phyloP scores from a whole-genome alignment of 2,113 vertebrate genomes.

The Acanthochromis polyacanthus region DNA sequence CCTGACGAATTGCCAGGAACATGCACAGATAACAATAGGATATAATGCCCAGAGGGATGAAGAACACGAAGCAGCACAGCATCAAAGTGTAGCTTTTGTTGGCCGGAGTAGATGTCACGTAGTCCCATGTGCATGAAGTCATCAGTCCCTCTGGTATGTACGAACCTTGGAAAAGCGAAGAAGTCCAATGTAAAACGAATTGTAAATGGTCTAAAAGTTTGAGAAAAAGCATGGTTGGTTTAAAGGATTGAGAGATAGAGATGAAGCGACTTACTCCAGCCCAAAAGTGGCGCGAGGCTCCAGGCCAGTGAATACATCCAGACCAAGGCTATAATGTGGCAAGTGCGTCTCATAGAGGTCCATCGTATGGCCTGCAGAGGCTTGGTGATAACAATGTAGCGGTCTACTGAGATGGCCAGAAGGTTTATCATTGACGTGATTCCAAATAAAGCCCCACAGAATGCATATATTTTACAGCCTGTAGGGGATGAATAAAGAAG shows the following conservation, averaged over 20 bases:
- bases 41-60: constrained; percentile 91
- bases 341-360: constrained; percentile 88
- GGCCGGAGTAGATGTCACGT: constrained; percentile 89
- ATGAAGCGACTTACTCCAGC: constrained; percentile 91
- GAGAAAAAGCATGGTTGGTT: background rate
- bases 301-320: constrained; percentile 94
- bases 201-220: background rate
- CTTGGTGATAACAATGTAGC: constrained; percentile 94
- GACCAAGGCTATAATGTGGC: constrained; percentile 86
- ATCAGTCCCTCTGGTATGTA: constrained; percentile 94
- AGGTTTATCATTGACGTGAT: constrained; percentile 96
- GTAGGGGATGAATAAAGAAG: constrained; percentile 29
- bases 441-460: constrained; percentile 95
- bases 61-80: constrained; percentile 95
- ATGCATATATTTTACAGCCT: constrained; percentile 96
- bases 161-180: constrained; percentile 82
- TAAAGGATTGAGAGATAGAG: background rate
- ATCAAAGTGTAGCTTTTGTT: constrained; percentile 94
- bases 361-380: constrained; percentile 89
- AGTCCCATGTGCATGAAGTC: constrained; percentile 97
- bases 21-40: constrained; percentile 94
- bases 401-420: constrained; percentile 92
- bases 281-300: constrained; percentile 95
- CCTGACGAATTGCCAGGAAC: constrained; percentile 90
- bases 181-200: background rate